Conservation (phyloP, 1,140 invertebrate species). For the Drosophila pruinosa region DNA sequence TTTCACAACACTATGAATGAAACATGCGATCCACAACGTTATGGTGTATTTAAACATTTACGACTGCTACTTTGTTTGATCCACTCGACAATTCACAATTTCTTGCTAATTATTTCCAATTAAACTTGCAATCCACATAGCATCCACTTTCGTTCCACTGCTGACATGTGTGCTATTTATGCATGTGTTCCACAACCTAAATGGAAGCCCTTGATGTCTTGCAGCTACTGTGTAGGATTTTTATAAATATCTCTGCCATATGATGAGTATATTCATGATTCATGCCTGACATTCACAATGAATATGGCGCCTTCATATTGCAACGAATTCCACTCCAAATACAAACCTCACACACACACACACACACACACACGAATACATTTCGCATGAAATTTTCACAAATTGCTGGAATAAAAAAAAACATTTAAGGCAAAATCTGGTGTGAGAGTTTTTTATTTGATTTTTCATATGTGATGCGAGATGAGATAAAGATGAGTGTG, state of each 20-base stretch:
- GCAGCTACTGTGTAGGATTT: background rate
- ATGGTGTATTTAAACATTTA: no score
- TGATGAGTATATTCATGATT: background rate
- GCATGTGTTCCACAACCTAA: background rate
- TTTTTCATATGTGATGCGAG: slow-evolving; percentile 15
- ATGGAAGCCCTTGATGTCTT: background rate
- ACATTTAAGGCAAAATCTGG: slow-evolving; percentile 17
- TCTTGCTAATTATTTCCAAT: background rate
- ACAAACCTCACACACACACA: slow-evolving; percentile 5
- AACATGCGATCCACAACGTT: background rate
- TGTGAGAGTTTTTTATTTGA: slow-evolving; percentile 12
- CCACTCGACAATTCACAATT: no score
- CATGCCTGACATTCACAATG: slow-evolving; percentile 16
- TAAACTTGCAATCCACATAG: background rate
- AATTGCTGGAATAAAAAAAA: background rate
- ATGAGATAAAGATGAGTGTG: slow-evolving; percentile 13
- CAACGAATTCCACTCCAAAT: slow-evolving; percentile 21
- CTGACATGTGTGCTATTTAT: background rate
- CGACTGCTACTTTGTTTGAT: no score
- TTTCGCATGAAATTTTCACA: slow-evolving; percentile 19
- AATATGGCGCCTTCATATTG: slow-evolving; percentile 36
- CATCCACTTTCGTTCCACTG: no score
- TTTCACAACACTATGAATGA: background rate
- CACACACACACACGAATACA: slow-evolving; percentile 7
- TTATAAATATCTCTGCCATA: slow-evolving; percentile 11